Evolutionary conservation across 2,113 vertebrate species (phyloP).

Genomic region (Colaptes auratus): DNA sequence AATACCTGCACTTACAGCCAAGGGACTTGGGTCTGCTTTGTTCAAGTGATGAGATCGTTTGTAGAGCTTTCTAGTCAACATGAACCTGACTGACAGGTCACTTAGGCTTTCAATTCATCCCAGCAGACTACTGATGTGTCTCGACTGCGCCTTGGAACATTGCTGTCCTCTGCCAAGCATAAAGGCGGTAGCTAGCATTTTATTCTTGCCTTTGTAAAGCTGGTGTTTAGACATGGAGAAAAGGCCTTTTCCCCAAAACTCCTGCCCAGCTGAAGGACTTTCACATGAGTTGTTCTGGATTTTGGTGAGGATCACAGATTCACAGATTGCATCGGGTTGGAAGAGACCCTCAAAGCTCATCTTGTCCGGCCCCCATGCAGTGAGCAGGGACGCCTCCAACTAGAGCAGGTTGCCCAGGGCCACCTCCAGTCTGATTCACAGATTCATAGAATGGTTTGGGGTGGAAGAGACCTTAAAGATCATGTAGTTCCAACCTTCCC

Average conservation of each 20-base stretch:
- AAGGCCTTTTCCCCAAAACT: background rate
- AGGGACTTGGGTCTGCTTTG: background rate
- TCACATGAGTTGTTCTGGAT: background rate
- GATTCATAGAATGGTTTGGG: no score
- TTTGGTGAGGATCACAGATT: background rate
- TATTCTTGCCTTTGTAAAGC: background rate
- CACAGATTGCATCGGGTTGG: no score
- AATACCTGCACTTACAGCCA: background rate
- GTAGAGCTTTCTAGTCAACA: slow-evolving; percentile 9
- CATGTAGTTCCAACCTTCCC: no score
- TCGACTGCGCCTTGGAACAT: background rate
- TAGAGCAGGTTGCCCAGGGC: no score
- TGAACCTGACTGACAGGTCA: slow-evolving; percentile 45
- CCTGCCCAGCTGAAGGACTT: background rate
- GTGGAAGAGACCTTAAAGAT: no score
- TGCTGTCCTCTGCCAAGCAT: background rate
- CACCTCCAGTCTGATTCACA: no score
- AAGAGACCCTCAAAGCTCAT: no score
- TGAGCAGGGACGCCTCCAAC: no score
- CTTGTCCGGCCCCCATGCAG: no score
- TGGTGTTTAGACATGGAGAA: background rate
- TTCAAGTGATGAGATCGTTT: slow-evolving; percentile 24
- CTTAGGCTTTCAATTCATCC: slow-evolving; percentile 31
- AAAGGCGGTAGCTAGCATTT: background rate
- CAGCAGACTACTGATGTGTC: background rate